Conservation (phyloP, 2,113 vertebrate species). For the Henicopernis longicauda region DNA sequence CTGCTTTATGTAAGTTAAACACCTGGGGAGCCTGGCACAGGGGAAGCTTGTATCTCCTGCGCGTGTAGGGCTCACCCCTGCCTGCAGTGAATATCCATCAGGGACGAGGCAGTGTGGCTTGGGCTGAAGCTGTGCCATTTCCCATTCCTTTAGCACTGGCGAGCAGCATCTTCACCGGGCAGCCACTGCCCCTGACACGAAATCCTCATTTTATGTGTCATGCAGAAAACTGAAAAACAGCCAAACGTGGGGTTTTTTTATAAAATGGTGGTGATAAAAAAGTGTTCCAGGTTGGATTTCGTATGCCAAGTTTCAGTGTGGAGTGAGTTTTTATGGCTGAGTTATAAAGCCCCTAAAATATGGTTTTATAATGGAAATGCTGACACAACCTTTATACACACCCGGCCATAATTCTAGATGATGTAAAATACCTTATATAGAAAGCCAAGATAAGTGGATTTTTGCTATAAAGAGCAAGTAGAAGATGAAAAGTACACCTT, state of each 20-base stretch:
- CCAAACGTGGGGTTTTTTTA: fast-evolving
- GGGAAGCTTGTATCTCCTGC: no score
- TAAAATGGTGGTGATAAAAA: background rate
- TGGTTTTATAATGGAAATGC: conserved; percentile 64
- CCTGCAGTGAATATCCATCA: background rate
- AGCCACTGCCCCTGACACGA: background rate
- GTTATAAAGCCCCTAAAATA: conserved; percentile 63
- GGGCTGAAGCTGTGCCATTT: background rate
- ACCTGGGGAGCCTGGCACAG: background rate
- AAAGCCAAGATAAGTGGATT: conserved; percentile 41
- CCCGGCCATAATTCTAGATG: conserved; percentile 45
- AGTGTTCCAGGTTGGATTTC: background rate
- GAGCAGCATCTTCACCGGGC: background rate
- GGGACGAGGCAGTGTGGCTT: background rate
- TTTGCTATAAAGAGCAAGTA: background rate
- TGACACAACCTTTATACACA: conserved; percentile 67
- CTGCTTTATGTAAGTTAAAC: background rate
- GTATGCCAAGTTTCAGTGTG: conserved; percentile 12
- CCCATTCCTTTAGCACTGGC: background rate
- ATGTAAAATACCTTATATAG: conserved; percentile 43
- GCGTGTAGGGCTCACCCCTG: fast-evolving
- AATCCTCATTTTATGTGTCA: background rate
- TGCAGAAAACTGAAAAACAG: background rate
- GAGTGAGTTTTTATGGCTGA: conserved; percentile 55
- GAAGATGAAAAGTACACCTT: background rate